Evolutionary conservation across 2,113 vertebrate species (phyloP).

Genomic region (Coreoperca whiteheadi): DNA sequence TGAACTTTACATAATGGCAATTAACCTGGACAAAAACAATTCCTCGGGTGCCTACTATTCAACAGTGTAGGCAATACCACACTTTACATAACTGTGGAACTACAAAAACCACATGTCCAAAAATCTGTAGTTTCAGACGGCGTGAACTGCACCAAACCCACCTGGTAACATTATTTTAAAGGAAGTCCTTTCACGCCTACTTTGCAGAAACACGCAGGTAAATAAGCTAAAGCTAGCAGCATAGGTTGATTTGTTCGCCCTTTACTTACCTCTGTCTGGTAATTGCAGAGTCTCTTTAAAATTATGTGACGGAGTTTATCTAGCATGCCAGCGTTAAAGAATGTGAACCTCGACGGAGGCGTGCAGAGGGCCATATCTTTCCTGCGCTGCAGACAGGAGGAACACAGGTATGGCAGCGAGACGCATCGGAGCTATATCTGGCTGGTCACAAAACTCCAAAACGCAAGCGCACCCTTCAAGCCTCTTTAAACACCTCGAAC

Average conservation of each 20-base stretch:
- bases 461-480: conserved; percentile 49
- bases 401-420: conserved; percentile 25
- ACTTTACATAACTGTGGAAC: neutral
- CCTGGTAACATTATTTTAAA: neutral
- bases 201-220: conserved; percentile 32
- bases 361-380: conserved; percentile 57
- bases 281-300: conserved; percentile 30
- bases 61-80: conserved; percentile 11
- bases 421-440: conserved; percentile 59
- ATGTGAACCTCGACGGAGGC: conserved; percentile 59
- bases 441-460: conserved; percentile 66
- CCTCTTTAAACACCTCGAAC: conserved; percentile 68
- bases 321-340: conserved; percentile 62
- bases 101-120: neutral
- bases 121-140: neutral
- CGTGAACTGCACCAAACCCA: neutral
- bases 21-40: neutral
- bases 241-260: neutral
- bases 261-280: conserved; percentile 13
- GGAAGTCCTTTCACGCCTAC: conserved; percentile 29
- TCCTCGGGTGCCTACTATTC: conserved; percentile 1
- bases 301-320: conserved; percentile 51
- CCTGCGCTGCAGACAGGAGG: conserved; percentile 62
- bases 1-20: conserved; percentile 17
- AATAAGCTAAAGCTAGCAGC: conserved; percentile 1